Evolutionary conservation across 2,888 invertebrate genomes (phyloP).

Genomic region (Ennomos quercinarius): DNA sequence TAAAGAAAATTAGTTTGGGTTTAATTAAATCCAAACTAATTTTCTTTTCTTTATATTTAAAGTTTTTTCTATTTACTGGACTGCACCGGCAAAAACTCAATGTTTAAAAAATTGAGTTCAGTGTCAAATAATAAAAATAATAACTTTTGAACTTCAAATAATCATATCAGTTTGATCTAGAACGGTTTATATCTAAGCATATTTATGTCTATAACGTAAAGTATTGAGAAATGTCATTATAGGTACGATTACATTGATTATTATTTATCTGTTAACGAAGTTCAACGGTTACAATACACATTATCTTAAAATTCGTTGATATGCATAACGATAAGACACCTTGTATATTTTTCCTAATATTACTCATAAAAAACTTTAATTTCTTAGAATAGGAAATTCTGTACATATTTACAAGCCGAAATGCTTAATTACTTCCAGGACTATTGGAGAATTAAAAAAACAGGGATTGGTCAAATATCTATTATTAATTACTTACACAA

Average conservation of each 20-base stretch:
- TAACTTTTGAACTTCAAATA: constrained; percentile 9
- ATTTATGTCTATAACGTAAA: constrained; percentile 11
- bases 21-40: no score
- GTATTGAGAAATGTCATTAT: constrained; percentile 27
- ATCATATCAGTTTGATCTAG: constrained; percentile 5
- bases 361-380: constrained; percentile 70
- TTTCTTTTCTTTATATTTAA: no score
- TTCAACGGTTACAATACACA: constrained; percentile 39
- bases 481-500: not conserved
- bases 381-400: constrained; percentile 55
- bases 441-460: constrained; percentile 1
- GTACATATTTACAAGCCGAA: constrained; percentile 76
- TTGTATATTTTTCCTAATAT: constrained; percentile 77
- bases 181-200: constrained; percentile 9
- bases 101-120: not conserved
- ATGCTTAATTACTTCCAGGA: constrained; percentile 13
- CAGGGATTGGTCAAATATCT: not conserved
- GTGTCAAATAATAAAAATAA: constrained; percentile 1
- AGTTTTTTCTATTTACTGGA: no score
- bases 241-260: constrained; percentile 35
- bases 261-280: constrained; percentile 31
- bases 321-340: constrained; percentile 85
- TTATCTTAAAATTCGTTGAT: constrained; percentile 80
- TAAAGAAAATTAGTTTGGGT: no score
- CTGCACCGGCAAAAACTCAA: not conserved